Conservation (phyloP, 1,140 invertebrate genomes). For the Agrypnia vestita region DNA sequence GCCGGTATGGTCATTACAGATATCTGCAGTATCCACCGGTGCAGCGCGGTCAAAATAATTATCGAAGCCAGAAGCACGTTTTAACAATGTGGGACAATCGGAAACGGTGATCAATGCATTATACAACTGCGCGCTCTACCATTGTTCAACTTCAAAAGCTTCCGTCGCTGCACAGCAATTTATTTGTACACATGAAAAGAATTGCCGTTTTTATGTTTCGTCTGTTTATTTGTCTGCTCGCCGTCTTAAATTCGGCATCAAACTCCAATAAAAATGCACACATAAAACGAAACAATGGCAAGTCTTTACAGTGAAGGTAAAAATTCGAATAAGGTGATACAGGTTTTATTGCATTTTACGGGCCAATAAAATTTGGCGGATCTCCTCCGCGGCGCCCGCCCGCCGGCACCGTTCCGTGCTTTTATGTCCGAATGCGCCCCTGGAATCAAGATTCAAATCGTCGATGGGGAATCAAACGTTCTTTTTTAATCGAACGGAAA, state of each 20-base stretch:
- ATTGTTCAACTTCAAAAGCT: not conserved
- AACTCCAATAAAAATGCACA: slow-evolving; percentile 28
- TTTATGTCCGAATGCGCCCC: slow-evolving; percentile 33
- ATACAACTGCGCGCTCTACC: not conserved
- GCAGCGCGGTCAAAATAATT: slow-evolving; percentile 17
- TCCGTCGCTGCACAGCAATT: not conserved
- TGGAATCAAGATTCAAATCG: slow-evolving; percentile 26
- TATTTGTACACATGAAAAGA: not conserved
- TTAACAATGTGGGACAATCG: not conserved
- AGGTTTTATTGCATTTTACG: slow-evolving; percentile 26
- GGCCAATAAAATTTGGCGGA: slow-evolving; percentile 30
- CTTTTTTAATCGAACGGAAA: slow-evolving; percentile 30
- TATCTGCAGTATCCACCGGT: slow-evolving; percentile 19
- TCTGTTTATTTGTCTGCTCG: slow-evolving; percentile 13
- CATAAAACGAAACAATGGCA: slow-evolving; percentile 23
- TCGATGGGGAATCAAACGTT: slow-evolving; percentile 1
- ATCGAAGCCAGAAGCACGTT: not conserved
- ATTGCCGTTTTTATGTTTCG: not conserved
- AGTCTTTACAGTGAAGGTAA: not conserved
- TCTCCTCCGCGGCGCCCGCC: slow-evolving; percentile 3
- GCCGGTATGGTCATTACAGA: slow-evolving; percentile 36
- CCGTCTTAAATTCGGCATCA: not conserved
- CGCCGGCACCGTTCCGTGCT: not conserved
- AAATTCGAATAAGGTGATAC: slow-evolving; percentile 11
- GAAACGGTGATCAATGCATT: slow-evolving; percentile 8